Evolutionary conservation across 37 sponge, comb jelly and placozoan species (phyloP).

Genomic region (Beroe forskalii): DNA sequence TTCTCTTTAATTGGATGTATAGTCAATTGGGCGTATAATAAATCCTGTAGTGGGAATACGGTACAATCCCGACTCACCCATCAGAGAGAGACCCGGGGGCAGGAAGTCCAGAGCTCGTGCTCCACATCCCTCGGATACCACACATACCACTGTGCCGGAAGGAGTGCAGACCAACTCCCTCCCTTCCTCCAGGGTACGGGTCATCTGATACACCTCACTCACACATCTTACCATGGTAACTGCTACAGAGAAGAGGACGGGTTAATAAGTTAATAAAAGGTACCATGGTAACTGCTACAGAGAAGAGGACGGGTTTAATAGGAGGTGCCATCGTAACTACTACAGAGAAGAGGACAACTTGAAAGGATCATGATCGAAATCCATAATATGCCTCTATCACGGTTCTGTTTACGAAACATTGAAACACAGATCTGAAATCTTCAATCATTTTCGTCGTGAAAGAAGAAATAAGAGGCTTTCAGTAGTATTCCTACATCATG

Average conservation of each 20-base stretch:
- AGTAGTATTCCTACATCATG: too few relatives aligned
- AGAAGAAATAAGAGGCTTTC: too few relatives aligned
- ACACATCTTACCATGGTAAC: slow-evolving; percentile 29
- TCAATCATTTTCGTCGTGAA: too few relatives aligned
- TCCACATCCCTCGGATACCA: background rate
- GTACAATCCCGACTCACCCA: background rate
- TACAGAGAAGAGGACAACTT: background rate
- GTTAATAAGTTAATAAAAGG: background rate
- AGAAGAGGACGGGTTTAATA: background rate
- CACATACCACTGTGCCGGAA: background rate
- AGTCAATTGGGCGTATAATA: too few relatives aligned
- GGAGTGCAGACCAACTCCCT: background rate
- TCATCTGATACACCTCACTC: background rate
- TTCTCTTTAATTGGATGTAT: too few relatives aligned
- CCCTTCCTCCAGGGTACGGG: background rate
- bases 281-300: slow-evolving; percentile 8
- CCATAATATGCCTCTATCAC: too few relatives aligned
- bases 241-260: background rate
- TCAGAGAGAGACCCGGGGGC: background rate
- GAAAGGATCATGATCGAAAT: too few relatives aligned
- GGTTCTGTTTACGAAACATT: too few relatives aligned
- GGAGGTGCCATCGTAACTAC: background rate
- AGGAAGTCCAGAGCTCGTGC: background rate
- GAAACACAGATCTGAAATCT: too few relatives aligned
- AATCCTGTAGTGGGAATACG: too few relatives aligned